Base-by-base conservation (phyloP, 2,888 invertebrate species). In the Eupithecia centaureata region DNA sequence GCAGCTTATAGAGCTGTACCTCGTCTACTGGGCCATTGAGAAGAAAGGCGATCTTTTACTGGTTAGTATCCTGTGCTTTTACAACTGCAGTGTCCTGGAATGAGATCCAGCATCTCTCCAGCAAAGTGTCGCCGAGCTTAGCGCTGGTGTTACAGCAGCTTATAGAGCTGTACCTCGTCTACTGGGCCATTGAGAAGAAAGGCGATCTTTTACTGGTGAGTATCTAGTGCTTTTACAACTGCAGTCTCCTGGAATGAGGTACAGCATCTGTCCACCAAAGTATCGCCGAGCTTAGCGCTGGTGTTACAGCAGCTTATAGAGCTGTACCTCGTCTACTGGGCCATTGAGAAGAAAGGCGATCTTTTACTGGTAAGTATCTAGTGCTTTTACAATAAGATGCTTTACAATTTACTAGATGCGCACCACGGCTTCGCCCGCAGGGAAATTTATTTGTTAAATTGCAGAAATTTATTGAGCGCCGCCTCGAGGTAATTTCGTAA, bases 131-230 rank as follows among this genome's bases (percentile, higher is more conserved):
- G 0, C 88, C 92, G 0, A 90, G 93, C 18, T 83, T 98, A 33
- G 94, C 90, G 12, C 83, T 86, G 57, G 96, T 97, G 18, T 82
- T 98, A 63, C 86, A 91, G 28, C 95, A 96, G 64, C 86, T 98
- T n/a, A 94, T 96, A 61, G 95, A 97, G 79, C 86, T 98, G 5
- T 98, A 97, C 82, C 93, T 96, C 2, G 92, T 96, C 0, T 95
- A 96, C 83, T 96, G 96, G 88, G 95, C 97, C 7, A 85, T 97
- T 30, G 95, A 95, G 81, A 95, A 95, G 72, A 92, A 95, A 52
- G 98, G 98, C 1, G 96, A 97, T 81, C 95, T 98, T 72, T 89
- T 98, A 56, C 91, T 96, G 90, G 98, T 98, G 92, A 85, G 90
- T 83, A 56, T 47, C 8, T 2, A 10, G 2, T 22, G 18, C 47